Conservation (phyloP, 2,113 vertebrate genomes). For the Okapia johnstoni region DNA sequence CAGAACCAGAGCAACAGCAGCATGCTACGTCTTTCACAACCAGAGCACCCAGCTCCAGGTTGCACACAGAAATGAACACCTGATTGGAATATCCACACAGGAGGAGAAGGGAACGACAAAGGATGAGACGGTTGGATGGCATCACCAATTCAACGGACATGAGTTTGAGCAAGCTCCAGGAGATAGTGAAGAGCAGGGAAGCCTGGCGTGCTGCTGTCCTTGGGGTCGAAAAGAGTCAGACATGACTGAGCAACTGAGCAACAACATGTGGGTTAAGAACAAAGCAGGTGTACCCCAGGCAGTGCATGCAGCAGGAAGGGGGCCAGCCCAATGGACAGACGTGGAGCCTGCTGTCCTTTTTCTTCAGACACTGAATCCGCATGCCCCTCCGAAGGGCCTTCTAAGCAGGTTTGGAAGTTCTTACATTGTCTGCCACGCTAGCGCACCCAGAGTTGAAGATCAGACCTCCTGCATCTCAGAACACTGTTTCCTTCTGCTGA, state of each 20-base stretch:
- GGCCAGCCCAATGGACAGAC: background rate
- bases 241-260: background rate
- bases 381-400: rapidly evolving
- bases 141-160: background rate
- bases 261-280: background rate
- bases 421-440: rapidly evolving
- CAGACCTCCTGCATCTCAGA: background rate
- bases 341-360: background rate
- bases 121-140: background rate
- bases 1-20: background rate
- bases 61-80: background rate
- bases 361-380: background rate
- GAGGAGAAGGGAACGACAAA: background rate
- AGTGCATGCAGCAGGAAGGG: rapidly evolving
- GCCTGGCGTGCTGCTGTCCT: background rate
- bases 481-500: rapidly evolving
- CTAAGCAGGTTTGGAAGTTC: background rate
- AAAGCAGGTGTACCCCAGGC: too few relatives aligned
- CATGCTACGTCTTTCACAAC: background rate
- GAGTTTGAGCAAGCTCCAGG: background rate
- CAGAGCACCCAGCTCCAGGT: background rate
- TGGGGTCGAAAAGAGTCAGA: background rate
- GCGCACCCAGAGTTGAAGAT: background rate
- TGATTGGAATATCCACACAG: background rate
- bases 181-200: background rate